These are phyloP conservation scores for Melieria picta DNA, from an alignment of 2,888 invertebrate genomes.

Conservation along the genomic window DNA sequence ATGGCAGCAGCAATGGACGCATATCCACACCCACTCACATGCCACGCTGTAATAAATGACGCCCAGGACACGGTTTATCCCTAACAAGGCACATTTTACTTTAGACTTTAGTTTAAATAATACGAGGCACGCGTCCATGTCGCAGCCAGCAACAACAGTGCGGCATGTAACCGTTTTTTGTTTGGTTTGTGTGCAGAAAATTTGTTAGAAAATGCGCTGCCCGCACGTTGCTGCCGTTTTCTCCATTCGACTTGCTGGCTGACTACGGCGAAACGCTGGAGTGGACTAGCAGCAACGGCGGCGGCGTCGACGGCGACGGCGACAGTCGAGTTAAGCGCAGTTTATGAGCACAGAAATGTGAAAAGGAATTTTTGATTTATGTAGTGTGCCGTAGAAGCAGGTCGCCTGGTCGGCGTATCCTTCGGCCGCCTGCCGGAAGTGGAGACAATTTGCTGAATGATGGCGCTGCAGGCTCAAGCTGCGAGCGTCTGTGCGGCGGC, in stretches of 20 bases:
- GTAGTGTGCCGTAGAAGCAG: not conserved
- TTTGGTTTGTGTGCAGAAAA: not conserved
- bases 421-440: constrained; percentile 12
- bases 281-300: too few relatives aligned
- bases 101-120: not conserved
- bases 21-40: not conserved
- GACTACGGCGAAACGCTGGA: too few relatives aligned
- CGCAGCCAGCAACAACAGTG: not conserved
- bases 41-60: not conserved
- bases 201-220: not conserved
- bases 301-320: not conserved
- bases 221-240: too few relatives aligned
- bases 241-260: too few relatives aligned
- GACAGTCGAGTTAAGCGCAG: constrained; percentile 13
- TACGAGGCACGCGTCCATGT: not conserved
- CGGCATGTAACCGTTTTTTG: not conserved
- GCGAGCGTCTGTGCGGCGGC: not conserved
- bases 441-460: constrained; percentile 27
- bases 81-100: not conserved
- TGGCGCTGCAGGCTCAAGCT: not conserved
- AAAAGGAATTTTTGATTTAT: constrained; percentile 30
- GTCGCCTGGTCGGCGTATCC: too few relatives aligned
- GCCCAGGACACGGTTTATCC: not conserved
- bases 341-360: constrained; percentile 28
- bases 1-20: not conserved